Conservation (phyloP, 2,797 vertebrate species). For the Argyrosomus regius region DNA sequence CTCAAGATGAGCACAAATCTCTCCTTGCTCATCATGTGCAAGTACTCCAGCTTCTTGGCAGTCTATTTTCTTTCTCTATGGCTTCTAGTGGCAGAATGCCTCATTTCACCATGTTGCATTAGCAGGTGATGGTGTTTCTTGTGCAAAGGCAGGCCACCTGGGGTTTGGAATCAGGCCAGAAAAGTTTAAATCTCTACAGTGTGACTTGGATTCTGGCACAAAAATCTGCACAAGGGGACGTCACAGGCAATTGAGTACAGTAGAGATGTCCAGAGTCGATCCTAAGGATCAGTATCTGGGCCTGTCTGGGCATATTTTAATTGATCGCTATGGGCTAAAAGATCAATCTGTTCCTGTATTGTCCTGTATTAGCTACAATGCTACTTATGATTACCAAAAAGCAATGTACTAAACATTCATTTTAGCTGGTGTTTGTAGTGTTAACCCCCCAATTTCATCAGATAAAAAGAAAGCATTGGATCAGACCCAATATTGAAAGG, state of each 20-base stretch:
- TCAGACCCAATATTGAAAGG: too few relatives aligned
- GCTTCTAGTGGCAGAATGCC: slow-evolving; percentile 9
- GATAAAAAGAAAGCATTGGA: background rate
- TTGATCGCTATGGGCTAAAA: background rate
- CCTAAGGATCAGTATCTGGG: background rate
- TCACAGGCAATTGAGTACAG: background rate
- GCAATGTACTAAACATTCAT: background rate
- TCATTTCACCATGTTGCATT: slow-evolving; percentile 23
- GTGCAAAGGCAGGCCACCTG: slow-evolving; percentile 19
- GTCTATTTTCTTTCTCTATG: slow-evolving; percentile 21
- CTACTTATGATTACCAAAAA: background rate
- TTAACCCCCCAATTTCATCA: too few relatives aligned
- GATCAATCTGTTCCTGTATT: background rate
- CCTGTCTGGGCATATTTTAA: background rate
- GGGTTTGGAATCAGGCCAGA: slow-evolving; percentile 24
- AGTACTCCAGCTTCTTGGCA: slow-evolving; percentile 12
- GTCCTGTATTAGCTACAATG: background rate
- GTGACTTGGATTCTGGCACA: slow-evolving; percentile 9
- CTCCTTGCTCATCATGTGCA: slow-evolving; percentile 30
- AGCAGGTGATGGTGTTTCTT: slow-evolving; percentile 38
- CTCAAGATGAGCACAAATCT: slow-evolving; percentile 27
- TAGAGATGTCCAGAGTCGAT: background rate
- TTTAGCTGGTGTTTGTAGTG: background rate
- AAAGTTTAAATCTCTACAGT: slow-evolving; percentile 27
- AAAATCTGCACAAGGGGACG: slow-evolving; percentile 4